Evolutionary conservation across 2,113 vertebrate genomes (phyloP), one percentile per base, ranked within the genome.

Genomic region (Pelodiscus sinensis): DNA sequence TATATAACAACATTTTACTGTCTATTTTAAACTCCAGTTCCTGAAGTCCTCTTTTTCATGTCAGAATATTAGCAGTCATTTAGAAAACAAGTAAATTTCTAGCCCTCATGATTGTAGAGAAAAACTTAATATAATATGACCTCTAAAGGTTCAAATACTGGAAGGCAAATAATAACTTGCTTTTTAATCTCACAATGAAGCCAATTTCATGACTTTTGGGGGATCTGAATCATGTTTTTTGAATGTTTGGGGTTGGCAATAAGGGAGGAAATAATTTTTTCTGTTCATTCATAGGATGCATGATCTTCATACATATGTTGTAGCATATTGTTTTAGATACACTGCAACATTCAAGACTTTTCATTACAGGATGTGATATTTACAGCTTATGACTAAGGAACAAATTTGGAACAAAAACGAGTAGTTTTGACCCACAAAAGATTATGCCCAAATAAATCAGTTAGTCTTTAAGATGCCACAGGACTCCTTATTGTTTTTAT

Each of bases 341-440:
- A 85, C n/a, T 65, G 2, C 21, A 85, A 8, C 11, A 73, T 91
- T 65, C 24, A 5, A 73, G 25, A 1, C 71, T 85, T 84, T 93
- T 93, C 51, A 65, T 1, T 92, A 52, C 16, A 88, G 52, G 62
- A 35, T 44, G 75, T 35, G 14, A 81, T 11, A 94, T 11, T 15
- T 89, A 87, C 19, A 79, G 25, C 78, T 89, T 85, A 81, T 86
- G 55, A 86, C 75, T 93, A 82, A 93, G 77, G 81, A 51, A 25
- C 1, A 90, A 95, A 85, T 2, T 8, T 6, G 44, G 44, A 44
- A 44, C 44, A 44, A 44, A 44, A 44, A 44, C 44, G 6, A 44
- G 44, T 44, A 44, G 44, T 44, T 44, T 44, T 44, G 44, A 44
- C 44, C 44, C 4, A 44, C 44, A 44, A 44, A 44, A 44, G 44